Evolutionary conservation across 2,797 vertebrate genomes (phyloP).

Genomic region (Sylvia borin): DNA sequence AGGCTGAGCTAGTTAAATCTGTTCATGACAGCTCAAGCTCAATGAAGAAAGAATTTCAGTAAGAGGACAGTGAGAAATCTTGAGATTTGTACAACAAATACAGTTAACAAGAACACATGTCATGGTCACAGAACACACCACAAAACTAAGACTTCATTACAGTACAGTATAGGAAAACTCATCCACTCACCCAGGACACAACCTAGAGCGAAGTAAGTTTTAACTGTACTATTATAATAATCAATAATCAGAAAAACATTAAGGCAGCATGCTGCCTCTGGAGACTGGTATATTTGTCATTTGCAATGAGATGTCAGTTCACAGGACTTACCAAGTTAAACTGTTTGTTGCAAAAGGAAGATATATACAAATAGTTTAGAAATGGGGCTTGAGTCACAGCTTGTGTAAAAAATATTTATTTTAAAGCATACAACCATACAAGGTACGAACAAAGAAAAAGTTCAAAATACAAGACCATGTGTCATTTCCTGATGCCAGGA

Average conservation of each 20-base stretch:
- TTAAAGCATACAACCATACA: slow-evolving; percentile 22
- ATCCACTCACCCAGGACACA: background rate
- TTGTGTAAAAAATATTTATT: slow-evolving; percentile 9
- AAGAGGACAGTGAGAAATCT: background rate
- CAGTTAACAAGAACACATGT: background rate
- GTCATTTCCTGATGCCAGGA: slow-evolving; percentile 52
- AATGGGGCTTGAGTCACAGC: background rate
- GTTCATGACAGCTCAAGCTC: background rate
- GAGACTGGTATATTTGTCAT: background rate
- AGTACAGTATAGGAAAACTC: background rate
- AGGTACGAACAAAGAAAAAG: slow-evolving; percentile 18
- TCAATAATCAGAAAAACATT: background rate
- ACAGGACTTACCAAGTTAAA: background rate
- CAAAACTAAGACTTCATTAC: background rate
- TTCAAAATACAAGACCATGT: slow-evolving; percentile 1
- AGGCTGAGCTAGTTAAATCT: background rate
- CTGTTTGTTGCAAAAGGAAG: background rate
- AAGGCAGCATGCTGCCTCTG: background rate
- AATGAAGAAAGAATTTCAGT: background rate
- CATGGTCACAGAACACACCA: background rate
- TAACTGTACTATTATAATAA: background rate
- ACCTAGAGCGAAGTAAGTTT: background rate
- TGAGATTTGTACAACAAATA: background rate
- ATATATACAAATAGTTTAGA: background rate
- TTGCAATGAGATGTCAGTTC: background rate